These are phyloP conservation scores for Salminus brasiliensis DNA, from an alignment of 2,113 vertebrate species.

Conservation along the genomic window DNA sequence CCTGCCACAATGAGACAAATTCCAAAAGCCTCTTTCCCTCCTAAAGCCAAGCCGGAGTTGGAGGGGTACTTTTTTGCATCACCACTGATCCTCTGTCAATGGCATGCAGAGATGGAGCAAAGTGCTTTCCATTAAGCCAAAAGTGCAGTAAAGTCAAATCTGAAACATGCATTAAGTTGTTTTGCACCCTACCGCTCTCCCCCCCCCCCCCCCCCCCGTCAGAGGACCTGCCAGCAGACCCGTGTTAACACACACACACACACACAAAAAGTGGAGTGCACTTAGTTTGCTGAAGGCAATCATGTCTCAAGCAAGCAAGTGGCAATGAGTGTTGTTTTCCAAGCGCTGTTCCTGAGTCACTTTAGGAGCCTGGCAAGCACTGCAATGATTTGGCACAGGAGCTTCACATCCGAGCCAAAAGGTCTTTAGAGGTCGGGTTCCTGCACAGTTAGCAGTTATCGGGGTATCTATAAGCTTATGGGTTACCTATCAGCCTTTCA, in stretches of 20 bases:
- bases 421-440: neutral
- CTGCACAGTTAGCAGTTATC: neutral
- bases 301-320: neutral
- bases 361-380: neutral
- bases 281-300: slow-evolving; percentile 1
- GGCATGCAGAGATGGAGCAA: slow-evolving; percentile 10
- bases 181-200: slow-evolving; percentile 12
- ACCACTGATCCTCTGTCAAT: slow-evolving; percentile 31
- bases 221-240: neutral
- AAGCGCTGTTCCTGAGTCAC: neutral
- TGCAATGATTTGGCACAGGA: neutral
- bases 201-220: neutral
- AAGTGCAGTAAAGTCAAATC: slow-evolving; percentile 21
- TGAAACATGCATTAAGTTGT: slow-evolving; percentile 27
- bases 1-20: slow-evolving; percentile 3
- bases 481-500: neutral
- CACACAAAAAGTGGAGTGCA: neutral
- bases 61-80: slow-evolving; percentile 13
- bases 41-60: slow-evolving; percentile 1
- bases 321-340: neutral
- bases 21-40: slow-evolving; percentile 2
- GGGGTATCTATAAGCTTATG: neutral
- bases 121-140: slow-evolving; percentile 28
- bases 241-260: too few relatives aligned
- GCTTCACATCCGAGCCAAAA: neutral